phyloP scores from a whole-genome alignment of 2,797 vertebrate genomes.

The Malurus leucopterus region DNA sequence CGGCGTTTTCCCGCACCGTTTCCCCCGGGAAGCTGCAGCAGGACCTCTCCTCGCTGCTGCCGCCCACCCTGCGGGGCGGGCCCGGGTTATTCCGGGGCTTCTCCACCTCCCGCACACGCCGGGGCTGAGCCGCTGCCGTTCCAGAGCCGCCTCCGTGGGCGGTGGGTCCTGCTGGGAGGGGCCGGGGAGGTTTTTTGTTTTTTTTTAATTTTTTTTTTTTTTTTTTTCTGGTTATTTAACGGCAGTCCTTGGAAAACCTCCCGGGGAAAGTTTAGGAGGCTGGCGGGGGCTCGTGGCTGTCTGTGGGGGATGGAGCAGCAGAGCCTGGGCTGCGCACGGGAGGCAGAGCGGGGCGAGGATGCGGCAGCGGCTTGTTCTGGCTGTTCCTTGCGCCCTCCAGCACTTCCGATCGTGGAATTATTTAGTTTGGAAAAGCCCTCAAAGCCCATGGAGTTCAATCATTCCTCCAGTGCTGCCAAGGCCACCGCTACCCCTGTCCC shows the following conservation, averaged over 20 bases:
- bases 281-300: rapidly evolving
- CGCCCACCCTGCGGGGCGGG: neutral
- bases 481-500: rapidly evolving
- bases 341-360: neutral
- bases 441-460: rapidly evolving
- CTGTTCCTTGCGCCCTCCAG: rapidly evolving
- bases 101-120: neutral
- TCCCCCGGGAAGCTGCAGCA: neutral
- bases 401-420: rapidly evolving
- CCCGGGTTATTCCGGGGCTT: neutral
- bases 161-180: neutral
- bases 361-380: rapidly evolving
- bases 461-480: neutral
- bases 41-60: neutral
- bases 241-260: neutral
- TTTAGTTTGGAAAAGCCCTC: rapidly evolving
- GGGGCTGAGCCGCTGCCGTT: neutral
- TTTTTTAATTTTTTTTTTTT: neutral
- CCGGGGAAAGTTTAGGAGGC: neutral
- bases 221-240: neutral
- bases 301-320: neutral
- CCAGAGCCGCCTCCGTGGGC: neutral
- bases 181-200: neutral
- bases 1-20: neutral
- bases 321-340: rapidly evolving